phyloP scores from a whole-genome alignment of 2,797 vertebrate species.

The Aeoliscus strigatus region DNA sequence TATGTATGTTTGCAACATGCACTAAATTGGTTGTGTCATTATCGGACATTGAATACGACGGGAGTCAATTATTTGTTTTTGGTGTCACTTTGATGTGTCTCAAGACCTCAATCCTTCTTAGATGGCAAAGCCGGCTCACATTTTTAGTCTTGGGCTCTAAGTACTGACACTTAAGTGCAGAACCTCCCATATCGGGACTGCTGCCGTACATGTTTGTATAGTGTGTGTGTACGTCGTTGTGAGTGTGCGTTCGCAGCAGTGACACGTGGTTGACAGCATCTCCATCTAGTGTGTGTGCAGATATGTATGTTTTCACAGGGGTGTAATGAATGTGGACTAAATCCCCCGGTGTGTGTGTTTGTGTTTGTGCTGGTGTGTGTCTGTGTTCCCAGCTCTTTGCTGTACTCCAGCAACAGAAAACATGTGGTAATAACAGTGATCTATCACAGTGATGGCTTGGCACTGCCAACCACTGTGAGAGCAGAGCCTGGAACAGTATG shows the following conservation, averaged over 20 bases:
- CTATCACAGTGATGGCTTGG: constrained; percentile 50
- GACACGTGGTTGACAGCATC: neutral
- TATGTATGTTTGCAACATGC: too few species aligned
- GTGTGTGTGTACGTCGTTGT: neutral
- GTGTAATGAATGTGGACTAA: neutral
- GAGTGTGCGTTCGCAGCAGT: neutral
- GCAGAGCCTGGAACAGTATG: constrained; percentile 57
- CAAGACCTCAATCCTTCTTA: too few species aligned
- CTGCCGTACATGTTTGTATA: too few species aligned
- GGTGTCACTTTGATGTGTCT: too few species aligned
- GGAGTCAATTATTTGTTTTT: too few species aligned
- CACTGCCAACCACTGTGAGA: constrained; percentile 49
- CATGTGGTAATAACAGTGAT: constrained; percentile 67
- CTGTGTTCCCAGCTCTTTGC: constrained; percentile 25
- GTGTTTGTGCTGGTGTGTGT: constrained; percentile 7
- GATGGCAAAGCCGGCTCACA: too few species aligned
- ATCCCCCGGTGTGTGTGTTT: neutral
- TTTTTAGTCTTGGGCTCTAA: too few species aligned
- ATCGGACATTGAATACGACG: neutral
- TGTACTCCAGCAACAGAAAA: constrained; percentile 57
- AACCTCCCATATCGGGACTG: too few species aligned
- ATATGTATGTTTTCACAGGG: neutral
- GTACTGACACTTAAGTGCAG: too few species aligned
- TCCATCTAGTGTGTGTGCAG: neutral
- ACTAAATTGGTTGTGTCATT: constrained; percentile 20